phyloP scores from a whole-genome alignment of 1,140 invertebrate species.

The Diorhabda sublineata region DNA sequence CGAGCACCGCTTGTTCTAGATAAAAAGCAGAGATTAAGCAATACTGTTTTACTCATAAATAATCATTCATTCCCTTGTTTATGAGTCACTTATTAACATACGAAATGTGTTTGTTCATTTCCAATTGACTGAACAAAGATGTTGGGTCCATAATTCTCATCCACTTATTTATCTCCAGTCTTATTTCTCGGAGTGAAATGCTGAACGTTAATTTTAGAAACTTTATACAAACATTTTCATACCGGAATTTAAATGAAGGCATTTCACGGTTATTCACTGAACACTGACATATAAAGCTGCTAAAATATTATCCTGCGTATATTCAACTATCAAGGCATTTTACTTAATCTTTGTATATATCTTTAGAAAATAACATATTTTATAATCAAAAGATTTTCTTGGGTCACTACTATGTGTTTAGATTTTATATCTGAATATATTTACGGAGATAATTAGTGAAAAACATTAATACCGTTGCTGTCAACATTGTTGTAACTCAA shows the following conservation, averaged over 20 bases:
- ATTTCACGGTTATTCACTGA: conserved; percentile 12
- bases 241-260: conserved; percentile 13
- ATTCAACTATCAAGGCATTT: not conserved
- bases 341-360: not conserved
- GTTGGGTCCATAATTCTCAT: not conserved
- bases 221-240: conserved; percentile 16
- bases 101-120: not conserved
- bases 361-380: too few species aligned
- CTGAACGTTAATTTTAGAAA: conserved; percentile 14
- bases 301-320: conserved; percentile 10
- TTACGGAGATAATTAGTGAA: too few species aligned
- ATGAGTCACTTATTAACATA: not conserved
- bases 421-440: too few species aligned
- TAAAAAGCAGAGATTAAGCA: not conserved
- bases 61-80: not conserved
- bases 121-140: conserved; percentile 2
- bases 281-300: conserved; percentile 8
- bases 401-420: too few species aligned
- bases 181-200: not conserved
- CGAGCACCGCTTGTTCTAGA: too few species aligned
- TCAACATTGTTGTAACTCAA: too few species aligned
- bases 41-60: not conserved
- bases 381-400: too few species aligned
- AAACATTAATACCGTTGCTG: too few species aligned
- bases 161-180: not conserved